Base-by-base conservation (phyloP, 2,113 vertebrate genomes). In the Macroglossus sobrinus region DNA sequence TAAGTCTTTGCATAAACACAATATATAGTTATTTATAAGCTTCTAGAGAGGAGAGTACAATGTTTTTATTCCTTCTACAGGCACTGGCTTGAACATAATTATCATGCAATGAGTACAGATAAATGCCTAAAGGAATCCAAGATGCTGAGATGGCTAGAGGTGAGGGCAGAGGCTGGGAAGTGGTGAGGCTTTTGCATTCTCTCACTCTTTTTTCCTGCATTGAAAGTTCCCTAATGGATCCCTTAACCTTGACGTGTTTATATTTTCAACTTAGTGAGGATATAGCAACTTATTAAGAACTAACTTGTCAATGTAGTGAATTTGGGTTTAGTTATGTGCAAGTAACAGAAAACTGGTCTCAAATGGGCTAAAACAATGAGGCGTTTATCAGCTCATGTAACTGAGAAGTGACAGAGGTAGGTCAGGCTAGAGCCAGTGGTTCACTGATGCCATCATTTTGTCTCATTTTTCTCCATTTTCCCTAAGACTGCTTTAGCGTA, bases 311-410 rank as follows among this genome's bases (percentile, higher is more conserved):
- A 2, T 61, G 94, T 63, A 91, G 16, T 88, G 66, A 90, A 28
- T 84, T 92, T 95, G 88, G 79, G 59, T 68, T 95, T 76, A 88
- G 76, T 61, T 43, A 57, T 55, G 64, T 71, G 45, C 80, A 55
- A 35, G 90, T 84, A 76, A 95, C 92, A 75, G 76, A 90, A 93
- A 84, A 38, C 69, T 21, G 19, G 40, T 24, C 59, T 78, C n/a
- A n/a, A 75, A 47, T 3, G 72, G 47, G 15, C 53, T 88, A 45
- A 87, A 94, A 87, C 84, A 96, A 26, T 64, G n/a, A 87, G 22
- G 53, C 8, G 4, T 84, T 95, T 95, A 71, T 96, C 28, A 63
- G 74, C 30, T 87, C 4, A 5, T 18, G 59, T 75, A 87, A 94
- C 30, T 75, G 89, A 97, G 94, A 93, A 90, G 84, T 47, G 53